Evolutionary conservation across 2,797 vertebrate species (phyloP).

Genomic region (Diceros bicornis): DNA sequence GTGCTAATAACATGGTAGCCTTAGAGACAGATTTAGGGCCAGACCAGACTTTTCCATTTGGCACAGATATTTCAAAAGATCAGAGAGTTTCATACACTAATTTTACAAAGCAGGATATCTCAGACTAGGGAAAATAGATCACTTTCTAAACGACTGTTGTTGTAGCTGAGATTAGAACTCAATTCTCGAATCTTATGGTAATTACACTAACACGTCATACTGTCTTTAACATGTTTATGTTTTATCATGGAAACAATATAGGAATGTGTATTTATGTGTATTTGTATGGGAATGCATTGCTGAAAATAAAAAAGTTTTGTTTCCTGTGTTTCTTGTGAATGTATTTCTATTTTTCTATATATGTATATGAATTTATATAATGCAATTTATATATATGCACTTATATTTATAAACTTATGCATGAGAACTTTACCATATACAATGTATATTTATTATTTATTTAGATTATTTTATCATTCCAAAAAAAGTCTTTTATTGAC

Average conservation of each 20-base stretch:
- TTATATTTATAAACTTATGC: not conserved
- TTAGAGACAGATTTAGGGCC: not conserved
- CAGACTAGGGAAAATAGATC: not conserved
- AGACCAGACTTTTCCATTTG: not conserved
- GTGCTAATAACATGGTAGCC: not conserved
- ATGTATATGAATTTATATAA: not conserved
- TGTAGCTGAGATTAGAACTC: not conserved
- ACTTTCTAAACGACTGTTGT: not conserved
- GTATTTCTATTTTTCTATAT: slow-evolving; percentile 24
- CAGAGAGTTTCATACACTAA: not conserved
- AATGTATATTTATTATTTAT: slow-evolving; percentile 3
- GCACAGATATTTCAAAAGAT: not conserved
- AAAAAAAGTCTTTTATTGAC: slow-evolving; percentile 40
- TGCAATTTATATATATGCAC: not conserved
- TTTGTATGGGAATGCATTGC: not conserved
- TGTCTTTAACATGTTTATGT: not conserved
- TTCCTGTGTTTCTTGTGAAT: not conserved
- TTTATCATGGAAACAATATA: not conserved
- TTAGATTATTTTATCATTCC: slow-evolving; percentile 34
- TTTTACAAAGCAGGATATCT: not conserved
- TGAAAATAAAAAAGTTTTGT: not conserved
- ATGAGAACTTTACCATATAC: not conserved
- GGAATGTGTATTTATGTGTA: not conserved
- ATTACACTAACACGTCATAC: not conserved
- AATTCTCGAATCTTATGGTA: not conserved